Evolutionary conservation across 2,113 vertebrate species (phyloP), one percentile per base, ranked within the genome.

Genomic region (Anseranas semipalmata): DNA sequence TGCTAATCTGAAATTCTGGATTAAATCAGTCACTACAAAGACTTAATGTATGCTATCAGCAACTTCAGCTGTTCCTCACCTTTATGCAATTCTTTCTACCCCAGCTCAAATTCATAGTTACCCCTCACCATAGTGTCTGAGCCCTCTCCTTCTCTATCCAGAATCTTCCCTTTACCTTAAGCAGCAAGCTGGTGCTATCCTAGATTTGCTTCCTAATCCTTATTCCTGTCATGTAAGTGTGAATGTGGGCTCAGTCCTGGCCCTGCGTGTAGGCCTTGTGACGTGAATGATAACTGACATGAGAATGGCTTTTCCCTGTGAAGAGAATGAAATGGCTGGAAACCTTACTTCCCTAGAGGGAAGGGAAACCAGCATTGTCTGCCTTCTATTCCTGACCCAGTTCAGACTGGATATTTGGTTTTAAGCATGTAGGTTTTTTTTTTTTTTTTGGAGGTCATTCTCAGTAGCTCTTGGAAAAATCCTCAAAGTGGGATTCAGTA

Each of bases 271-370:
- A 27, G 37, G 9, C 39, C 6, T 82, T 17, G 9, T 1, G 58
- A 9, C 5, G 0, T 41, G 65, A 33, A 1, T 5, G 46, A 12
- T 53, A 0, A 2, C 66, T 81, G 18, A 18, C 7, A 7, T 4
- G 7, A 2, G 5, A 5, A 7, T 65, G 60, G 46, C 74, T 87
- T 28, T 70, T 72, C 24, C 30, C 7, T 90, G 28, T n/a, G 3
- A 6, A 15, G 58, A 48, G 35, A 48, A 30, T 7, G 56, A 6
- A 53, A 6, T 55, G 58, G 27, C 8, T 67, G 89, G 63, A 21
- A 5, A 9, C 37, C 46, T 75, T 5, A 6, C 12, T 28, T 71
- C n/a, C 84, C 43, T 8, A 2, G 48, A 1, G n/a, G 56, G 32
- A 1, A 5, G 71, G 41, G 55, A 25, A 10, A 37, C 7, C n/a